Base-by-base conservation (phyloP, 2,113 vertebrate genomes). In the Carassius gibelio region DNA sequence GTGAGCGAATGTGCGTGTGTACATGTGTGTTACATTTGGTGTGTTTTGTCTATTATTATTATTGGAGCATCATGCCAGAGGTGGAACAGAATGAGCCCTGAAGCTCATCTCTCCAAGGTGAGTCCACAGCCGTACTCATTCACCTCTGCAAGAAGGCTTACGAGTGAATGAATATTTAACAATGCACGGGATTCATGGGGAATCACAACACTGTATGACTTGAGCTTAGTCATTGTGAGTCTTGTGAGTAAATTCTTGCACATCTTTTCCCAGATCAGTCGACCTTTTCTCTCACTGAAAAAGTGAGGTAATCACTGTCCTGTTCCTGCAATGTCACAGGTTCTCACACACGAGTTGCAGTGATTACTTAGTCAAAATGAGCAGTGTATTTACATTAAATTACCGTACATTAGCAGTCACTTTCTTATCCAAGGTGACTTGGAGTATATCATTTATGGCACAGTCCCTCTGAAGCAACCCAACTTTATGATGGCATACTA, bases 51-150 rank as follows among this genome's bases (percentile, higher is more conserved):
- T 79, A 15, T 42, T 79, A 19, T 19, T 19, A 79, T 79, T 79
- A 79, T n/a, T 77, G 26, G 26, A 77, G 19, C 55, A 61, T 59
- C 55, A 38, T 61, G 38, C 61, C 8, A 81, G 38, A 26, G 59
- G 38, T 66, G 8, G 78, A 45, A 81, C 57, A 81, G 78, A 81
- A 81, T 79, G 55, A 79, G 30, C 76, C 55, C 76, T 61, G 61
- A 14, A 48, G 78, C 78, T 81, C 48, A 48, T 84, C 68, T 72
- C 81, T 50, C 23, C 74, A 66, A 64, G 78, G 59, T 81, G 59
- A 81, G 78, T 61, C 76, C 76, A 78, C 62, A 68, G 9, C 59
- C 8, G 1, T 8, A 5, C 66, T 82, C 23, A 80, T 15, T 59
- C 34, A 34, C 52, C 45, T 30, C 11, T 3, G 5, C 57, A 42